These are phyloP conservation scores for Eupithecia exiguata DNA, from an alignment of 2,888 invertebrate genomes.

Conservation along the genomic window DNA sequence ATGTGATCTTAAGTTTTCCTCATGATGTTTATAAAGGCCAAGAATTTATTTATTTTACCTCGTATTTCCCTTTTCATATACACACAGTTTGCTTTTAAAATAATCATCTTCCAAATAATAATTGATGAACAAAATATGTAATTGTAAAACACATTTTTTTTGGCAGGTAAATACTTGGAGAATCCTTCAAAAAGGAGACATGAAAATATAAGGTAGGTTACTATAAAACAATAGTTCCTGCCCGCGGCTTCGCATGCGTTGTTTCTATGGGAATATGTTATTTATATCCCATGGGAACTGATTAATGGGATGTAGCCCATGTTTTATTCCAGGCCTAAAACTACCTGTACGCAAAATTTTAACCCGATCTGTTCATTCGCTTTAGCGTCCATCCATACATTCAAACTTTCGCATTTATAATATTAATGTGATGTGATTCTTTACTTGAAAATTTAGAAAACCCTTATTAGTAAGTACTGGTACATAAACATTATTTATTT, in stretches of 20 bases:
- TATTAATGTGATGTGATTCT: no score
- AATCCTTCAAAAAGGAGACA: constrained; percentile 70
- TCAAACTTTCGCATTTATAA: no score
- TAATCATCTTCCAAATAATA: neutral
- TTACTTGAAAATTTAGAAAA: neutral
- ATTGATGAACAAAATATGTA: neutral
- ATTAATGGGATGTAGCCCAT: no score
- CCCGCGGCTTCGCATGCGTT: no score
- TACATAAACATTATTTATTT: neutral
- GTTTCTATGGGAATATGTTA: no score
- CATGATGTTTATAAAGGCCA: neutral
- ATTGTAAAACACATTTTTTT: constrained; percentile 18
- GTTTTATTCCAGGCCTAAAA: no score
- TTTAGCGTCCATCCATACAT: no score
- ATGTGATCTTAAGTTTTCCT: neutral
- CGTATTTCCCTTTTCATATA: neutral
- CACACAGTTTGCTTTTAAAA: neutral
- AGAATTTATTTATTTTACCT: neutral
- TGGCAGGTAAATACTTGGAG: constrained; percentile 77
- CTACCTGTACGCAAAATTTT: no score
- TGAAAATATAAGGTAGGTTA: constrained; percentile 73
- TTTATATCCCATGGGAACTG: no score
- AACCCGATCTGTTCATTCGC: no score
- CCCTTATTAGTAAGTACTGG: neutral
- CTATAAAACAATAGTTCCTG: no score